Base-by-base conservation (phyloP, 2,113 vertebrate genomes). In the Nibea coibor region DNA sequence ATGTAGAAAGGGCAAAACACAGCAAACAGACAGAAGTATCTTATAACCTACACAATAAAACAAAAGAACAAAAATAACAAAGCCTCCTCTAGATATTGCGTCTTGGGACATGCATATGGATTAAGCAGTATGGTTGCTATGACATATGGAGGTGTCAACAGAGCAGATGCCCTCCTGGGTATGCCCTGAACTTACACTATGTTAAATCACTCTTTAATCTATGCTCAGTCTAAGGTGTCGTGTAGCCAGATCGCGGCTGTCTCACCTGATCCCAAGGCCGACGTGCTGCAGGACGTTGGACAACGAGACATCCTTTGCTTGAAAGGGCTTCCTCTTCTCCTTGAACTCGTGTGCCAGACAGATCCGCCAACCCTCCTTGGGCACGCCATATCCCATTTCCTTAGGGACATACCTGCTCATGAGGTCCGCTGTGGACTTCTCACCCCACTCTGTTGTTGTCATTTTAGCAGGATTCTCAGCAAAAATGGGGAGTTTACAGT, bases 261-360 rank as follows among this genome's bases (percentile, higher is more conserved):
- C 95, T 93, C 84, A 99, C 98, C 97, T 95, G 90, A 97, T 72
- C 19, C 88, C 96, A 66, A 99, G 91, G 66, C 97, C 96, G 4
- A 98, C 0, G 78, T 98, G 96, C 58, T 95, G 92, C 69, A 96
- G 48, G 77, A 95, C 42, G 39, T 97, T 94, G 64, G 94, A 92
- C 63, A 96, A 67, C 0, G 97, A 96, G 59, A 99, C 89, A 57
- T 98, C 94, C 64, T 90, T 94, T 10, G 96, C 95, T 17, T 96
- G 93, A 81, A 97, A 96, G 6, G 97, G 98, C 81, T 97, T 97
- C 72, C 98, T 94, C 93, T 95, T 96, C 94, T 99, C 96, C 78
- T 94, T 93, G 91, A 98, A 99, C 81, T 97, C 96, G 4, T 98
- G 97, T 0, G 96, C 97, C 85, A 98, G 86, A 80, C 97, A 98